Conservation (phyloP, 2,113 vertebrate genomes). For the Gymnobelideus leadbeateri region DNA sequence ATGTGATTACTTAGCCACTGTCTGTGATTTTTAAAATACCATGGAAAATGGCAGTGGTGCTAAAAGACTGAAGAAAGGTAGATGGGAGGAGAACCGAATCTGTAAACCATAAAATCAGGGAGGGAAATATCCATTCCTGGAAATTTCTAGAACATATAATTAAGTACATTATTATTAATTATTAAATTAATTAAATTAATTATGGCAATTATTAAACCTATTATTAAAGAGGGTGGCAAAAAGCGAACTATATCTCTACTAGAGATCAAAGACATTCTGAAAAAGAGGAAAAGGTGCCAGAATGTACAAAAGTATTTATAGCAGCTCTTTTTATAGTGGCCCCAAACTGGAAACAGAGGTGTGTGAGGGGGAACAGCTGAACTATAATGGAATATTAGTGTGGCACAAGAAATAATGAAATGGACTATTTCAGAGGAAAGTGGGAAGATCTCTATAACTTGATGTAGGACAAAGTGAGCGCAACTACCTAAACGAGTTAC, state of each 20-base stretch:
- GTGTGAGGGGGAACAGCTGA: background rate
- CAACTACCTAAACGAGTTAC: background rate
- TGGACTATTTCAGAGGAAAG: background rate
- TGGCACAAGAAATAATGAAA: background rate
- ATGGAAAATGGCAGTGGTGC: background rate
- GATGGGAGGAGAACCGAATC: background rate
- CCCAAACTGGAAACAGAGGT: background rate
- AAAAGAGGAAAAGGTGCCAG: background rate
- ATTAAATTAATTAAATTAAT: background rate
- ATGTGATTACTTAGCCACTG: background rate
- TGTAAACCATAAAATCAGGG: background rate
- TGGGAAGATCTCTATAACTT: background rate
- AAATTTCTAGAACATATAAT: background rate
- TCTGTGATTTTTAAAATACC: background rate
- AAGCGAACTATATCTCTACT: background rate
- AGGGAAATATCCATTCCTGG: background rate
- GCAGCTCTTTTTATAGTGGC: background rate
- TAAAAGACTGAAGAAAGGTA: background rate
- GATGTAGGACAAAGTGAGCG: background rate
- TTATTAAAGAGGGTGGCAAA: background rate
- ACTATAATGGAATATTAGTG: background rate
- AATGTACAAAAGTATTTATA: background rate
- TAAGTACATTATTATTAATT: background rate
- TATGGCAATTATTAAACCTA: background rate
- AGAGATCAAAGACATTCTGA: background rate